Evolutionary conservation across 2,797 vertebrate genomes (phyloP).

Genomic region (Scolopax bukidnonensis): DNA sequence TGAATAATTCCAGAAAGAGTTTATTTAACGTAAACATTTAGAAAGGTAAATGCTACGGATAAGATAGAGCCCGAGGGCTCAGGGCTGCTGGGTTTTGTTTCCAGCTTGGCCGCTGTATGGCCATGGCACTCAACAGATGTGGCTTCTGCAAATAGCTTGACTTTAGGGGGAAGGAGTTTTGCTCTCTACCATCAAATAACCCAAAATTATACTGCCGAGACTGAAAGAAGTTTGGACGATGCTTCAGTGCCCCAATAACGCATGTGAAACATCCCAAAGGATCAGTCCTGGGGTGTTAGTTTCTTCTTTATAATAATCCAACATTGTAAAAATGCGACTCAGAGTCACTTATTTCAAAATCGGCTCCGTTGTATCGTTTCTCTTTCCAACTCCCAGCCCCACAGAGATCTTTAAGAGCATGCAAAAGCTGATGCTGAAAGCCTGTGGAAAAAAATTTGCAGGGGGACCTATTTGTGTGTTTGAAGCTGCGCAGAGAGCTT

Average conservation of each 20-base stretch:
- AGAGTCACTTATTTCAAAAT: neutral
- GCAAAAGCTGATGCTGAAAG: neutral
- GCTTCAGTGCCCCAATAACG: neutral
- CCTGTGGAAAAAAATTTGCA: neutral
- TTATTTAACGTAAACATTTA: neutral
- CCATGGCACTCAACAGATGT: neutral
- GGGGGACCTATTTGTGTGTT: neutral
- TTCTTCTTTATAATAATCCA: neutral
- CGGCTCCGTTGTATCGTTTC: fast-evolving
- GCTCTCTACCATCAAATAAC: neutral
- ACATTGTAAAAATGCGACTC: neutral
- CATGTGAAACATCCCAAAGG: neutral
- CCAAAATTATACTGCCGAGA: neutral
- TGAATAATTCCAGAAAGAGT: neutral
- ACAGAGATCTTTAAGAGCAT: neutral
- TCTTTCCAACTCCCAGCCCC: neutral
- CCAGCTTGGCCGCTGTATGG: neutral
- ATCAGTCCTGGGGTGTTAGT: neutral
- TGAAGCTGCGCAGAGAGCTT: neutral
- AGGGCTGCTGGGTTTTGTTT: neutral
- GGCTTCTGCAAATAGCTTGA: neutral
- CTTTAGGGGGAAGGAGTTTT: neutral
- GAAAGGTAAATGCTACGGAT: neutral
- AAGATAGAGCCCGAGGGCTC: neutral
- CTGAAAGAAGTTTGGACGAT: neutral